Evolutionary conservation across 2,888 invertebrate genomes (phyloP).

Genomic region (Callyntrura guangdongensis): DNA sequence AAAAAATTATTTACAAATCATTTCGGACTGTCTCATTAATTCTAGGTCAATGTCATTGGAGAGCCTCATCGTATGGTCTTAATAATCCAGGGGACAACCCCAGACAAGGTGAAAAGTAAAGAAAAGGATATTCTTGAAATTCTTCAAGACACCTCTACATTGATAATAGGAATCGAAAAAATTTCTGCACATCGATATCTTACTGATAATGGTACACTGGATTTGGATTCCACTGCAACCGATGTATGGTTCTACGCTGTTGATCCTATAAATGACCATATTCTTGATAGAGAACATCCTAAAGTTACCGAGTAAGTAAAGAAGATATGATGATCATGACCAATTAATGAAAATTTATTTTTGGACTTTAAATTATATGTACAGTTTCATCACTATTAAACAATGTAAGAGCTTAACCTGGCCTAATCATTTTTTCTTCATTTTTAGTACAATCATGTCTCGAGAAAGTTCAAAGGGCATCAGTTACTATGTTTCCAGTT

Average conservation of each 20-base stretch:
- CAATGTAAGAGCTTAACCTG: not conserved
- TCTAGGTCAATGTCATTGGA: constrained; percentile 92
- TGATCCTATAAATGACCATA: constrained; percentile 92
- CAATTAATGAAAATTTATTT: too few species aligned
- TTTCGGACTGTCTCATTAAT: too few species aligned
- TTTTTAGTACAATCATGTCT: constrained; percentile 88
- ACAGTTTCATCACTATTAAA: not conserved
- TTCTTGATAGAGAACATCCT: constrained; percentile 91
- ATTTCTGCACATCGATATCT: constrained; percentile 92
- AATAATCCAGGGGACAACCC: constrained; percentile 91
- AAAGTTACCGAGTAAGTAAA: constrained; percentile 89
- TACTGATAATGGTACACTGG: constrained; percentile 91
- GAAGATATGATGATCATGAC: too few species aligned
- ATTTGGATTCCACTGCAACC: constrained; percentile 90
- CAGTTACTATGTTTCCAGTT: constrained; percentile 90
- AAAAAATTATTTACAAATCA: too few species aligned
- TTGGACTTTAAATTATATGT: not conserved
- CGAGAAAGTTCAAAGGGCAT: constrained; percentile 89
- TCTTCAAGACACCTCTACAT: constrained; percentile 91
- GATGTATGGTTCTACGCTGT: constrained; percentile 96
- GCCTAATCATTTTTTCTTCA: too few species aligned
- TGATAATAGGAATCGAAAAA: constrained; percentile 93
- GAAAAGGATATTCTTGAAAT: constrained; percentile 88
- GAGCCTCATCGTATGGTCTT: constrained; percentile 92
- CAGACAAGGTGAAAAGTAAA: constrained; percentile 89